A percentile compares a stretch with the other conserved stretches of the same genome.
phyloP scores from a whole-genome alignment of 2,113 vertebrate species.

The Myanophis thanlyinensis region DNA sequence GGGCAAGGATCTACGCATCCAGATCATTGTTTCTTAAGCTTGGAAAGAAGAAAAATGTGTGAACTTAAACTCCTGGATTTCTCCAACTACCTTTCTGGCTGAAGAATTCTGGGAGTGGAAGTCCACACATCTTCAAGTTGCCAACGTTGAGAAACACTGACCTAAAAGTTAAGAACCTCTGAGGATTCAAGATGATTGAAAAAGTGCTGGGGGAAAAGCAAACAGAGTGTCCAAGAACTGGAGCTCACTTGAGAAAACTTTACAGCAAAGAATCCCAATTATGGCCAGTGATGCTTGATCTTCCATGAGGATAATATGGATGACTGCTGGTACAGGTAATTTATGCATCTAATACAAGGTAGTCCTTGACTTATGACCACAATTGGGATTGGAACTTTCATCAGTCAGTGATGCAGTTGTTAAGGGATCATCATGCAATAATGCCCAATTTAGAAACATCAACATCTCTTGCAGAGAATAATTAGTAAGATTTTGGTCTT shows the following conservation, averaged over 20 bases:
- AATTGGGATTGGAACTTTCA: neutral
- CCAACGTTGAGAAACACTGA: neutral
- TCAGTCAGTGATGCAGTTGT: neutral
- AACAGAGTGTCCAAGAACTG: neutral
- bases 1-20: neutral
- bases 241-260: neutral
- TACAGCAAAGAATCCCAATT: neutral
- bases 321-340: neutral
- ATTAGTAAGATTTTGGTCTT: neutral
- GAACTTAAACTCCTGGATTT: neutral
- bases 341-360: neutral
- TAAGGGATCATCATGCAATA: neutral
- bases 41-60: neutral
- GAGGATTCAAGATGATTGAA: neutral
- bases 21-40: neutral
- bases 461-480: neutral
- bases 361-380: neutral
- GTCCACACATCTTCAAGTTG: neutral
- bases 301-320: neutral
- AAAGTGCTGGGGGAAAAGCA: neutral
- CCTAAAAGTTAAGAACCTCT: neutral
- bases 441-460: neutral
- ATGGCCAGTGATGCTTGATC: neutral
- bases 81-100: neutral
- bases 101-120: neutral